phyloP scores from a whole-genome alignment of 2,113 vertebrate species.

The Alosa alosa region DNA sequence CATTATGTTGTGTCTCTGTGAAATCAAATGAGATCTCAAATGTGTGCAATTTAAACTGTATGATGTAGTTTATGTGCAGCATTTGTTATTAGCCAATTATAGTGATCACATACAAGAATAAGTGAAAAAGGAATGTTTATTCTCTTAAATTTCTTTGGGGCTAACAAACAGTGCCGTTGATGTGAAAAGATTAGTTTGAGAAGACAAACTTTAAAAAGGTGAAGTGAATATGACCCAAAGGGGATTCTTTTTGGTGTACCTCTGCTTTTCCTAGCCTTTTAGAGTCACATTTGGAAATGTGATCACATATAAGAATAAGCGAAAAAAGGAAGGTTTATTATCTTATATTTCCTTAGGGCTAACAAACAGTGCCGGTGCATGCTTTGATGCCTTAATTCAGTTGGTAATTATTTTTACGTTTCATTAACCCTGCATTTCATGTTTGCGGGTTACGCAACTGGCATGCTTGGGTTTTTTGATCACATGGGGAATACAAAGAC shows the following conservation, averaged over 20 bases:
- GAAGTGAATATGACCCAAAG: too few relatives aligned
- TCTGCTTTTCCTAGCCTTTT: too few relatives aligned
- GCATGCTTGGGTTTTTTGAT: neutral
- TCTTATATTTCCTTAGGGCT: neutral
- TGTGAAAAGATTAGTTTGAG: too few relatives aligned
- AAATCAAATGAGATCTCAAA: neutral
- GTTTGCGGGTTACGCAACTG: neutral
- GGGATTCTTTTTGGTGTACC: too few relatives aligned
- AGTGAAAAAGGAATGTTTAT: neutral
- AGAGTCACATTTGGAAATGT: too few relatives aligned
- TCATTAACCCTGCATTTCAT: neutral
- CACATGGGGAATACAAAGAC: neutral
- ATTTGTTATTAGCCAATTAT: neutral
- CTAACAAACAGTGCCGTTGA: neutral
- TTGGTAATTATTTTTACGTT: constrained; percentile 16
- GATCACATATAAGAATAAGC: neutral
- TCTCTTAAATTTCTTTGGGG: neutral
- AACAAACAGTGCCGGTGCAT: neutral
- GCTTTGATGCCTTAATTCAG: constrained; percentile 16
- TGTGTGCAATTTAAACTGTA: neutral
- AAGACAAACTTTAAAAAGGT: too few relatives aligned
- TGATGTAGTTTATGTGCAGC: neutral
- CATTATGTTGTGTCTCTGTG: neutral
- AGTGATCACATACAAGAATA: neutral
- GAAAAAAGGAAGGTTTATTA: neutral